A percentile compares a stretch with the other conserved stretches of the same genome.
phyloP scores from a whole-genome alignment of 1,140 invertebrate genomes.

The Coelopa frigida region DNA sequence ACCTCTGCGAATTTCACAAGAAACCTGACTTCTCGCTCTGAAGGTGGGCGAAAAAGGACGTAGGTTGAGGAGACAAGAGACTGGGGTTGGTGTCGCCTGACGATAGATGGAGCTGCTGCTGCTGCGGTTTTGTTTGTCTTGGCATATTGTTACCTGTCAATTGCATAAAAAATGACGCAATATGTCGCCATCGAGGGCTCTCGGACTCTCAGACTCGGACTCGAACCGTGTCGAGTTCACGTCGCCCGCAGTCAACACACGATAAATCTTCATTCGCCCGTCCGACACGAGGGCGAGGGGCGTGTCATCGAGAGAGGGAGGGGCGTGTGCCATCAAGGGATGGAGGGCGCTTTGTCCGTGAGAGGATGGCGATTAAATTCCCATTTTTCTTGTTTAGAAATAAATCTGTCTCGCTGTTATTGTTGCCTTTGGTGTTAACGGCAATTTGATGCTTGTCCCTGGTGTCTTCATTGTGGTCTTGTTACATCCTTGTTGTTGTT shows the following conservation, averaged over 20 bases:
- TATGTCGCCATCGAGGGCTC: not conserved
- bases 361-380: constrained; percentile 10
- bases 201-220: no score
- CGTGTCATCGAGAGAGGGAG: no score
- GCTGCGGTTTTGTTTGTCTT: constrained; percentile 13
- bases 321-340: no score
- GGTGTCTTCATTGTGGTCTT: not conserved
- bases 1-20: no score
- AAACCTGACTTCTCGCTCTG: no score
- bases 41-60: no score
- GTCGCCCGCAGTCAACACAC: not conserved
- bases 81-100: no score
- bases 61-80: no score
- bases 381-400: constrained; percentile 7
- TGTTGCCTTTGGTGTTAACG: constrained; percentile 1
- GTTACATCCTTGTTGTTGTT: no score
- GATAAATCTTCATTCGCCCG: not conserved
- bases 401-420: not conserved
- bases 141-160: constrained; percentile 16
- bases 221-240: not conserved
- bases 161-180: constrained; percentile 12
- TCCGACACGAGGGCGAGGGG: no score
- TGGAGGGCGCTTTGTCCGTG: no score
- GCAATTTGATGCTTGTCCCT: constrained; percentile 6
- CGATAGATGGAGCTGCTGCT: no score